A percentile compares a stretch with the other conserved stretches of the same genome.
Conservation (phyloP, 2,888 invertebrate genomes). For the Amphipoea oculea region DNA sequence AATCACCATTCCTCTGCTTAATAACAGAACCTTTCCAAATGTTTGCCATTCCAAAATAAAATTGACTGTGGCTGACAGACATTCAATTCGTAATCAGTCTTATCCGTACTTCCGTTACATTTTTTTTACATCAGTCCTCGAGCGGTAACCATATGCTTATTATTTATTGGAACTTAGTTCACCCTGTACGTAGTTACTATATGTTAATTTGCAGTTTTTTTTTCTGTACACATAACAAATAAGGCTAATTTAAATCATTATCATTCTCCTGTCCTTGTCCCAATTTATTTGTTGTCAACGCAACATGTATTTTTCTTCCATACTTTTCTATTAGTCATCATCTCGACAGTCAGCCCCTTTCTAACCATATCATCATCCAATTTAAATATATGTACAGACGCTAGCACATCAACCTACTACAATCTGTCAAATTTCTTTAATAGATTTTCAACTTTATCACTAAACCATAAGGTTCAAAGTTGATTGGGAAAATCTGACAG, state of each 20-base stretch:
- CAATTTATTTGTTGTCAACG: too few relatives aligned
- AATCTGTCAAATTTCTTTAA: too few relatives aligned
- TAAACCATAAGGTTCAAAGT: too few relatives aligned
- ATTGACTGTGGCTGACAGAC: neutral
- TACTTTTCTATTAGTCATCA: too few relatives aligned
- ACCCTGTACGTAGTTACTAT: neutral
- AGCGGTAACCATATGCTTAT: neutral
- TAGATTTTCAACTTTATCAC: too few relatives aligned
- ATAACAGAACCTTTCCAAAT: neutral
- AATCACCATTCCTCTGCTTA: neutral
- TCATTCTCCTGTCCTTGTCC: too few relatives aligned
- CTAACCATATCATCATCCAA: neutral
- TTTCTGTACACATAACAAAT: neutral
- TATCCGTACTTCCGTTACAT: constrained; percentile 13
- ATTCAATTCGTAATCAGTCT: neutral
- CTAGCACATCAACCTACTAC: too few relatives aligned
- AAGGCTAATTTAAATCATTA: neutral
- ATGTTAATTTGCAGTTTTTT: neutral
- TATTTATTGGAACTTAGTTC: constrained; percentile 16
- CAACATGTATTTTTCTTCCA: too few relatives aligned
- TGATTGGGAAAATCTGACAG: too few relatives aligned
- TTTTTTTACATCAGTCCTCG: neutral
- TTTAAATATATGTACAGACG: neutral
- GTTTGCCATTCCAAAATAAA: neutral
- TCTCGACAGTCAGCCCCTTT: too few relatives aligned